Base-by-base conservation (phyloP, 1,140 invertebrate species). In the Pygmarrhopalites habei region DNA sequence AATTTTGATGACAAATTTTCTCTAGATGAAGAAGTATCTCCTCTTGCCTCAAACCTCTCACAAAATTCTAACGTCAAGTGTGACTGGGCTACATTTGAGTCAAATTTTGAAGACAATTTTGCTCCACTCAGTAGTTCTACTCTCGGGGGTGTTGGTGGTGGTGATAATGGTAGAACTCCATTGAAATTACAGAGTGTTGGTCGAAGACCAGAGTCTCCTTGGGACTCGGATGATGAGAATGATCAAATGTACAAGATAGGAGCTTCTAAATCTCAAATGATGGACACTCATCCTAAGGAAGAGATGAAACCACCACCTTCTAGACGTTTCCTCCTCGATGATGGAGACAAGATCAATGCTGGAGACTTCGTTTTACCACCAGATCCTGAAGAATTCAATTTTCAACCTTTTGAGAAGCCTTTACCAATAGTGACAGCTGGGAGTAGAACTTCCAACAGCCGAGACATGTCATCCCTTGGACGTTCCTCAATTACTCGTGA, bases 81-180 rank as follows among this genome's bases (percentile, higher is more conserved):
- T 25, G 49, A 62, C 19, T 71, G 69, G 69, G 69, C 69, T 17
- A 71, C 69, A 15, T 71, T 71, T 62, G 69, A 71, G 39, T 64
- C 69, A 0, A 66, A 66, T 49, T 71, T 71, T 62, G 69, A 68
- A 1, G 69, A 71, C 28, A 62, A 60, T 21, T 67, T 66, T 47
- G 61, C 35, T 5, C n/a, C 53, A 3, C 28, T 21, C 26, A 10
- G 12, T 7, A 10, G 12, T 19, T 21, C 52, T 14, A 44, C 60
- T 21, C 30, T n/a, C n/a, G n/a, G n/a, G n/a, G n/a, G n/a, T n/a
- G n/a, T n/a, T n/a, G n/a, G n/a, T n/a, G n/a, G n/a, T n/a, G n/a
- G n/a, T n/a, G n/a, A n/a, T n/a, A n/a, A n/a, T n/a, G n/a, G n/a
- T n/a, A n/a, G n/a, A n/a, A n/a, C n/a, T n/a, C n/a, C n/a, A n/a